Evolutionary conservation across 2,113 vertebrate species (phyloP), one percentile per base, ranked within the genome.

Genomic region (Oceanodroma tethys): DNA sequence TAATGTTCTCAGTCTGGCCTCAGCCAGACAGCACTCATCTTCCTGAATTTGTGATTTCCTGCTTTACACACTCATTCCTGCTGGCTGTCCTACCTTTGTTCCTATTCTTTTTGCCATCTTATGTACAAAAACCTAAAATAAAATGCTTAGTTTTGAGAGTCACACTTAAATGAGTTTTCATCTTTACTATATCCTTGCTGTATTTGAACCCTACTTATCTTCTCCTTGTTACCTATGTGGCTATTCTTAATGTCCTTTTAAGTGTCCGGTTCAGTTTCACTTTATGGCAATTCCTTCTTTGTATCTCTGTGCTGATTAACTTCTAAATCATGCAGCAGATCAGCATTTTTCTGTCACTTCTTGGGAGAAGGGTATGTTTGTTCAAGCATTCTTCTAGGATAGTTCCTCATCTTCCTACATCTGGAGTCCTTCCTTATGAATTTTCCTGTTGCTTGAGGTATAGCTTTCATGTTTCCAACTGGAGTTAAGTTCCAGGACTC

Each of bases 21-120:
- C 13, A 60, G 47, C 34, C 90, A 78, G 73, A 53, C 15, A 0
- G 48, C 52, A 40, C 78, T 91, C 72, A 79, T 72, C 52, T 68
- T 92, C 71, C 84, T 60, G 90, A 72, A 82, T 93, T 74, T 74
- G 34, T 86, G 68, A 79, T 81, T 96, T 95, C 70, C 73, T 84
- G 47, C 42, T 71, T 91, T 86, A 59, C 67, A 56, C 34, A 45
- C 36, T 86, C 38, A 22, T 79, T 93, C 47, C 42, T 93, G 32
- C 71, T 88, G 53, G 42, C 67, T 58, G 30, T 58, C 63, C 47
- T 93, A 68, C 58, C 74, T 89, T 84, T 81, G n/a, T 67, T 88
- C 29, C 68, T 86, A 1, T 81, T 92, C 29, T 80, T 86, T 94
- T 89, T 91, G 66, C 55, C 11, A 16, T 58, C 47, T 63, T 74